Conservation (phyloP, 2,888 invertebrate species). For the Chalcosyrphus nemorum region DNA sequence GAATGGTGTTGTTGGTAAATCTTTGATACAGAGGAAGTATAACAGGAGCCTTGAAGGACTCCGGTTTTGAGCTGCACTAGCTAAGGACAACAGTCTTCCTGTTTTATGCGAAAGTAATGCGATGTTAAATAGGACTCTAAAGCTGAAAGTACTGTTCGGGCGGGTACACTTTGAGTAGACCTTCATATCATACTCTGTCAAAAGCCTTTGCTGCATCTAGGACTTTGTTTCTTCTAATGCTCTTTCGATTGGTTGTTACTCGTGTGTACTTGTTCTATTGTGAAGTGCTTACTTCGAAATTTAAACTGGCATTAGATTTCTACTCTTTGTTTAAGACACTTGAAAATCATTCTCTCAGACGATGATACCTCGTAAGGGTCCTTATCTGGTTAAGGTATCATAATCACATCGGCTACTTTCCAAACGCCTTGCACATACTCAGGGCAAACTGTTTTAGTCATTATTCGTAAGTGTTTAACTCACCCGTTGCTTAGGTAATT, state of each 20-base stretch:
- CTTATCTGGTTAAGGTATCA: background rate
- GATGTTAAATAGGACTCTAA: background rate
- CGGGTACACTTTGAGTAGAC: background rate
- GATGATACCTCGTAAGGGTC: background rate
- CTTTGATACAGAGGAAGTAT: background rate
- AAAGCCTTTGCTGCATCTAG: background rate
- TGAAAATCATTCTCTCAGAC: background rate
- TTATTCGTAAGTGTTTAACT: background rate
- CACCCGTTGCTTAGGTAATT: background rate
- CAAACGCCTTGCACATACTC: background rate
- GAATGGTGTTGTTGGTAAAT: background rate
- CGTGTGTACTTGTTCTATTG: background rate
- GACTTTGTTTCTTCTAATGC: background rate
- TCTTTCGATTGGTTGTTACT: background rate
- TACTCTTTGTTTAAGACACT: slow-evolving; percentile 1
- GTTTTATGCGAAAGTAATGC: background rate
- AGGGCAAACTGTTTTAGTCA: background rate
- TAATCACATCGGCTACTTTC: background rate
- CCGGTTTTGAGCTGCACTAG: background rate
- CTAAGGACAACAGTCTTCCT: background rate
- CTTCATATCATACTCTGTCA: background rate
- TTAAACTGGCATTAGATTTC: background rate
- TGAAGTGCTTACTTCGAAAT: background rate
- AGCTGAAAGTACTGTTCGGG: background rate
- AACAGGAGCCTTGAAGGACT: background rate